Evolutionary conservation across 2,888 invertebrate genomes (phyloP), one percentile per base, ranked within the genome.

Genomic region (Eudemis profundana): DNA sequence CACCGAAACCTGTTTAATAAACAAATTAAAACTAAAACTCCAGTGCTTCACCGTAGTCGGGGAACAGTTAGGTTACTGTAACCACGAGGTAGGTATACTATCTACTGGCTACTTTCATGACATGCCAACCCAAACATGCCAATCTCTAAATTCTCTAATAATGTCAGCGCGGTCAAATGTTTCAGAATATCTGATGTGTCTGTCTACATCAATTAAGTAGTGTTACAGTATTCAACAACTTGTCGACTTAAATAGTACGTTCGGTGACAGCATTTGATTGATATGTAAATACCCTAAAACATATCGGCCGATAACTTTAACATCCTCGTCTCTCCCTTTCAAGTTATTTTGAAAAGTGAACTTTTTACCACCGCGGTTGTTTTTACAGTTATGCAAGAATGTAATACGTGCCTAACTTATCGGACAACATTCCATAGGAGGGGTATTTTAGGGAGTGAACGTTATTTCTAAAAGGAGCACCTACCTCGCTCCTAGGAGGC

Each of bases 401-500:
- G 42, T 44, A 44, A 44, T 10, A 44, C 12, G 12, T 3, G 12
- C 19, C 14, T 14, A 12, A 46, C 4, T 10, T 23, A 46, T 23
- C 14, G 5, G n/a, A 12, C 21, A 15, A 23, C 2, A 21, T 40
- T 7, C 15, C 14, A 15, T 40, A 14, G 15, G 14, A 40, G 21
- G 8, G 40, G 15, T 23, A 4, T 12, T 44, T 12, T 42, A 10
- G 23, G 23, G 2, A 3, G 14, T 17, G 21, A 19, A 23, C 10
- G 5, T 33, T 23, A 23, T 23, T 21, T 14, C 21, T 17, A 3
- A n/a, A 4, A 38, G 38, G 10, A 71, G 68, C 72, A 69, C 71
- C 71, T 82, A 84, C 84, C 84, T 84, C 84, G 72, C 75, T 76
- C 77, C 77, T 78, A 72, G 78, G 76, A 72, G 81, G 75, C 68